phyloP scores from a whole-genome alignment of 2,113 vertebrate species.

The Poecile atricapillus region DNA sequence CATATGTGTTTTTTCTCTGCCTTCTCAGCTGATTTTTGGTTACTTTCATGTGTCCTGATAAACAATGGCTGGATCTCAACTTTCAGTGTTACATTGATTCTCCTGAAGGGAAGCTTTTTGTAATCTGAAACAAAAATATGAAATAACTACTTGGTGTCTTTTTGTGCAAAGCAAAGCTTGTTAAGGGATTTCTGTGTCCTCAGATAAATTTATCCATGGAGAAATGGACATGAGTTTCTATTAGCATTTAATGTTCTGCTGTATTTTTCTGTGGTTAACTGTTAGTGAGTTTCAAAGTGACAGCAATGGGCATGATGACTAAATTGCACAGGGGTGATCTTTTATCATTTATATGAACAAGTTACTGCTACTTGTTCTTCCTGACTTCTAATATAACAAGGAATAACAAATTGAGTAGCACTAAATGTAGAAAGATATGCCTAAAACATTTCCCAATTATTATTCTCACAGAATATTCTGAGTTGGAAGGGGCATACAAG shows the following conservation, averaged over 20 bases:
- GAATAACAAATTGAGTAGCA: neutral
- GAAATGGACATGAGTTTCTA: neutral
- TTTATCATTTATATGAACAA: neutral
- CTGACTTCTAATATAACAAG: neutral
- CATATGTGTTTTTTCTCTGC: neutral
- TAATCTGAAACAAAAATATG: neutral
- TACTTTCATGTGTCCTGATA: neutral
- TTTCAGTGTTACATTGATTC: neutral
- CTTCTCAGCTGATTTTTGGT: neutral
- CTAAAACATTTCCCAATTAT: neutral
- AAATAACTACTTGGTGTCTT: neutral
- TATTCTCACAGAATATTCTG: neutral
- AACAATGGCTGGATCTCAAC: neutral
- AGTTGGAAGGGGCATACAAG: neutral
- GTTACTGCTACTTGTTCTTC: neutral
- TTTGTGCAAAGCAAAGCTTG: neutral
- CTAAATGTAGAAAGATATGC: neutral
- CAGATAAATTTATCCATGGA: neutral
- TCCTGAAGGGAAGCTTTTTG: neutral
- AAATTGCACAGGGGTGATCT: neutral
- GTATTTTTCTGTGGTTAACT: neutral
- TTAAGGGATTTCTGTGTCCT: neutral
- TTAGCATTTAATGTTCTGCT: neutral
- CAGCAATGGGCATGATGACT: neutral
- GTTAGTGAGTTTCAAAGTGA: neutral